Evolutionary conservation across 2,113 vertebrate species (phyloP).

Genomic region (Cyanoderma ruficeps): DNA sequence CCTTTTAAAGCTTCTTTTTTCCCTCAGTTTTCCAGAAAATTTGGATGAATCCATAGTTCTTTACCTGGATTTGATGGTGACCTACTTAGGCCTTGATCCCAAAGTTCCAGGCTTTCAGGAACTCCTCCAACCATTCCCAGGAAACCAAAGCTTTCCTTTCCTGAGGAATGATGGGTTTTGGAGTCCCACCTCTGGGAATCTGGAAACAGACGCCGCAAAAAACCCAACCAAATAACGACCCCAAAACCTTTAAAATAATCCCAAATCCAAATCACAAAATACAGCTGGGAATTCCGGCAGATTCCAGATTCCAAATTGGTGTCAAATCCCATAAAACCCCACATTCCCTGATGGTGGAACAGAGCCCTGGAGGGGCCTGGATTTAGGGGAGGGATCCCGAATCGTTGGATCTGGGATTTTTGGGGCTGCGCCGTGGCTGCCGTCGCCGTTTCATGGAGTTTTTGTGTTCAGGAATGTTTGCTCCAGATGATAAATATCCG

Average conservation of each 20-base stretch:
- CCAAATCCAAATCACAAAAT: neutral
- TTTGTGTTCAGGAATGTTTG: accelerated
- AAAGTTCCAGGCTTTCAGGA: neutral
- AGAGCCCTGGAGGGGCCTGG: accelerated
- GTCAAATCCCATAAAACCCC: neutral
- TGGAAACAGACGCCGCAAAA: neutral
- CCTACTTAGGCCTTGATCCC: neutral
- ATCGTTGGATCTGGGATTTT: neutral
- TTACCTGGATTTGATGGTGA: neutral
- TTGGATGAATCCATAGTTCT: neutral
- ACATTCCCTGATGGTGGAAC: accelerated
- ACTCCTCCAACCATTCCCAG: neutral
- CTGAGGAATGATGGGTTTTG: neutral
- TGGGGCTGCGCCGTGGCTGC: accelerated
- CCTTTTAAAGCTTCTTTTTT: neutral
- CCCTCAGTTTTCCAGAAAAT: neutral
- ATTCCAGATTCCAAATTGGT: neutral
- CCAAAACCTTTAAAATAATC: neutral
- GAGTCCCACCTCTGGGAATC: neutral
- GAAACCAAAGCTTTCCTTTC: neutral
- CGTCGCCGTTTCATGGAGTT: accelerated
- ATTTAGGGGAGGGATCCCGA: neutral
- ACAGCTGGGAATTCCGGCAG: neutral
- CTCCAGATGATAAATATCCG: neutral
- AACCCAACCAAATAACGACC: neutral